Evolutionary conservation across 1,140 invertebrate species (phyloP).

Genomic region (Anastrepha ludens): DNA sequence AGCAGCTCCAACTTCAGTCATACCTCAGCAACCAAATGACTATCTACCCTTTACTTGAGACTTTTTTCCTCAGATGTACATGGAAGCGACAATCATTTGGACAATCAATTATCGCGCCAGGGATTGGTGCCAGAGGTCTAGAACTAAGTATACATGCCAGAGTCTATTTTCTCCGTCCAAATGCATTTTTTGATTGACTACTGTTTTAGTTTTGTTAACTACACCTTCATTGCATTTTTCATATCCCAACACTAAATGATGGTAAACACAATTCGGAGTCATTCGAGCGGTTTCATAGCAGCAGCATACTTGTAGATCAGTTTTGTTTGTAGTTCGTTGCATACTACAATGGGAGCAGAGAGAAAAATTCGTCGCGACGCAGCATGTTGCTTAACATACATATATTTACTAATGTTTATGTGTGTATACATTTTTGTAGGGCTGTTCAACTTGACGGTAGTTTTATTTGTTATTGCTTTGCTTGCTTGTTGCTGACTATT

Average conservation of each 20-base stretch:
- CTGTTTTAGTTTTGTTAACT: slow-evolving; percentile 42
- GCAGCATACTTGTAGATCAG: not conserved
- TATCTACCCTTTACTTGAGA: not conserved
- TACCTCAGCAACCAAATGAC: not conserved
- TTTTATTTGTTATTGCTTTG: slow-evolving; percentile 35
- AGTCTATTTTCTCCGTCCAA: not conserved
- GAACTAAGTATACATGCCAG: not conserved
- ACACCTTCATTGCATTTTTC: slow-evolving; percentile 43
- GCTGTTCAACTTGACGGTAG: not conserved
- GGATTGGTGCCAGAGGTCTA: slow-evolving; percentile 13
- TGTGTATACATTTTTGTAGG: not conserved
- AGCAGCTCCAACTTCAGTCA: not conserved
- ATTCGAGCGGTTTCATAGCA: not conserved
- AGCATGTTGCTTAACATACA: not conserved
- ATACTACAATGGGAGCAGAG: slow-evolving; percentile 48
- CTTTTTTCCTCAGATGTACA: slow-evolving; percentile 19
- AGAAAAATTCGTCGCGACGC: slow-evolving; percentile 34
- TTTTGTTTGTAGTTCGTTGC: slow-evolving; percentile 12
- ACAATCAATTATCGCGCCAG: slow-evolving; percentile 34
- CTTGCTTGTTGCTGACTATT: slow-evolving; percentile 26
- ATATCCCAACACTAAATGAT: slow-evolving; percentile 45
- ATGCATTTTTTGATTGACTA: slow-evolving; percentile 34
- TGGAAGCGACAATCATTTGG: slow-evolving; percentile 16
- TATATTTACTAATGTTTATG: not conserved
- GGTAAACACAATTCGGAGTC: slow-evolving; percentile 32